Evolutionary conservation across 1,140 invertebrate genomes (phyloP).

Genomic region (Meteorus sp.): DNA sequence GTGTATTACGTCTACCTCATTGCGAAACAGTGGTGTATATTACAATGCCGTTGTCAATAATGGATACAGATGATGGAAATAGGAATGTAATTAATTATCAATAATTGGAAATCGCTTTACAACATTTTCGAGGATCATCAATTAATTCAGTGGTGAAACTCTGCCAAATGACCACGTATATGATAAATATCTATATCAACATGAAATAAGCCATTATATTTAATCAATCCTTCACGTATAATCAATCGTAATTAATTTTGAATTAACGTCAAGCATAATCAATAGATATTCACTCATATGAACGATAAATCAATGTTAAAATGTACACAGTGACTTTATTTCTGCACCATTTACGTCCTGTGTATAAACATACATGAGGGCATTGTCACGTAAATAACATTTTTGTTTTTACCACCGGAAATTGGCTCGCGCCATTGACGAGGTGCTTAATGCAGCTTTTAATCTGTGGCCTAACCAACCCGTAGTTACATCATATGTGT

Average conservation of each 20-base stretch:
- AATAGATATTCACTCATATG: slow-evolving; percentile 1
- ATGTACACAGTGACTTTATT: too few relatives aligned
- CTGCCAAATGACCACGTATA: neutral
- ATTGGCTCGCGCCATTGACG: neutral
- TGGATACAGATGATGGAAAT: neutral
- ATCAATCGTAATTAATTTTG: slow-evolving; percentile 1
- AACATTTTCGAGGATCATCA: neutral
- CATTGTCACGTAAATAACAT: neutral
- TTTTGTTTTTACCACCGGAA: neutral
- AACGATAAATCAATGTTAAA: neutral
- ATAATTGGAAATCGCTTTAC: neutral
- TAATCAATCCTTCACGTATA: neutral
- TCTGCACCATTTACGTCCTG: neutral
- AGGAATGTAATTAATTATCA: neutral
- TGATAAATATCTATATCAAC: neutral
- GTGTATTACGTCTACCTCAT: too few relatives aligned
- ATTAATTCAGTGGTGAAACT: too few relatives aligned
- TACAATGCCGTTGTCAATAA: neutral
- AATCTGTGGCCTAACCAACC: neutral
- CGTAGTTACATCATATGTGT: too few relatives aligned
- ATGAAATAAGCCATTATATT: too few relatives aligned
- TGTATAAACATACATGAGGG: neutral
- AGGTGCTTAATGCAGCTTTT: slow-evolving; percentile 7
- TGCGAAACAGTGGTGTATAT: too few relatives aligned
- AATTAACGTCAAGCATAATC: neutral